These are phyloP conservation scores for Tychaedon coryphoeus DNA, from an alignment of 2,113 vertebrate species.

Conservation along the genomic window DNA sequence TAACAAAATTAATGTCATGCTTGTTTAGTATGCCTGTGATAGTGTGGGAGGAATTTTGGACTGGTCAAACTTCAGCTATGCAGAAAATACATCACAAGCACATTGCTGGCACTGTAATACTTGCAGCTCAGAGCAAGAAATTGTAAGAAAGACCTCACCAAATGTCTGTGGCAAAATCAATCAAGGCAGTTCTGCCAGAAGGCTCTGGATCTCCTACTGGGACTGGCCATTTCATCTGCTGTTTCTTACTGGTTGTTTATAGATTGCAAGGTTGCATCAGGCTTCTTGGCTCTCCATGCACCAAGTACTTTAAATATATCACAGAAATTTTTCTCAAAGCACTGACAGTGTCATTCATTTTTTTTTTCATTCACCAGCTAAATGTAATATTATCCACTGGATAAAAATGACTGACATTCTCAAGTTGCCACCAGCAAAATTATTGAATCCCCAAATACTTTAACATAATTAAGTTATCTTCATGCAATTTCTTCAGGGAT, in stretches of 20 bases:
- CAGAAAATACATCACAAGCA: neutral
- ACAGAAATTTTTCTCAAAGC: neutral
- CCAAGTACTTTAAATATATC: neutral
- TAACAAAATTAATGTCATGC: neutral
- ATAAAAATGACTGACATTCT: slow-evolving; percentile 5
- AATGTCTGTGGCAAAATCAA: neutral
- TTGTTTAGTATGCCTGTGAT: neutral
- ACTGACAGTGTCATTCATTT: neutral
- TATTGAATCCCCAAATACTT: neutral
- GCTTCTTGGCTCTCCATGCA: neutral
- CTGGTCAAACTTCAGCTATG: neutral
- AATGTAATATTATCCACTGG: neutral
- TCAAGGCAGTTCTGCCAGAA: neutral
- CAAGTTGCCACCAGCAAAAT: neutral
- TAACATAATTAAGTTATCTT: slow-evolving; percentile 8
- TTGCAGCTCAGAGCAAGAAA: neutral
- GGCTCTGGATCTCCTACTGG: neutral
- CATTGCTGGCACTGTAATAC: neutral
- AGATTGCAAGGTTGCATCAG: neutral
- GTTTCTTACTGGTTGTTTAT: neutral
- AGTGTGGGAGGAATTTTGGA: neutral
- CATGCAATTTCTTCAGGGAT: neutral
- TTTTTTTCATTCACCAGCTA: neutral
- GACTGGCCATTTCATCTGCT: neutral
- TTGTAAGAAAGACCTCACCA: neutral